Evolutionary conservation across 1,140 invertebrate species (phyloP).

Genomic region (Kradibia gibbosae): DNA sequence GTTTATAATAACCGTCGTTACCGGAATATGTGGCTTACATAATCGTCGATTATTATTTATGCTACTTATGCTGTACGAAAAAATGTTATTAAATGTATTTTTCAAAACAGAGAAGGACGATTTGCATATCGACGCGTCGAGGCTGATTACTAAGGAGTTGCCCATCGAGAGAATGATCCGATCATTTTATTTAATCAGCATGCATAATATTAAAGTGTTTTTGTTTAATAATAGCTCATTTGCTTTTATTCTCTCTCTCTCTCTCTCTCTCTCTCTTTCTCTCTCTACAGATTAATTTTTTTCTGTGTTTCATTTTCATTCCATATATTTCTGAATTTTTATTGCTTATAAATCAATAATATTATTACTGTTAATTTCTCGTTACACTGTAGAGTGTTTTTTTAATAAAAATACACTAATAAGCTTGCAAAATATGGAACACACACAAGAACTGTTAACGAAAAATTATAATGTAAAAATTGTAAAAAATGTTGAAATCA

Average conservation of each 20-base stretch:
- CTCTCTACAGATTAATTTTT: background rate
- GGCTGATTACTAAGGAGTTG: conserved; percentile 14
- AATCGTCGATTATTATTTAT: conserved; percentile 40
- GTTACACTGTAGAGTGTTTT: too few relatives aligned
- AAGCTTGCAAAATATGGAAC: too few relatives aligned
- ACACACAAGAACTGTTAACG: too few relatives aligned
- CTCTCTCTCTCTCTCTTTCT: background rate
- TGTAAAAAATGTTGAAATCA: too few relatives aligned
- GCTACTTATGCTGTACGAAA: conserved; percentile 16
- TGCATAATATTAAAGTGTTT: conserved; percentile 7
- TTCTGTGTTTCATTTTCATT: background rate
- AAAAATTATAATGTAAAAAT: too few relatives aligned
- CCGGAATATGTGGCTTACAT: conserved; percentile 16
- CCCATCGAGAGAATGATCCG: background rate
- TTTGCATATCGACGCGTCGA: background rate
- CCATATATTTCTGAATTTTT: too few relatives aligned
- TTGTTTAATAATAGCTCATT: background rate
- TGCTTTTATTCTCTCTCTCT: background rate
- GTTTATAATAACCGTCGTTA: conserved; percentile 30
- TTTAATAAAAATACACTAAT: too few relatives aligned
- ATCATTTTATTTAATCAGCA: conserved; percentile 18
- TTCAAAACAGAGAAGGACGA: background rate
- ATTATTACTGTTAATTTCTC: too few relatives aligned
- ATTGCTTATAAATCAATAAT: too few relatives aligned
- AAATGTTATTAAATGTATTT: conserved; percentile 17